These are phyloP conservation scores for Turnix velox DNA, from an alignment of 2,113 vertebrate genomes.

Conservation along the genomic window DNA sequence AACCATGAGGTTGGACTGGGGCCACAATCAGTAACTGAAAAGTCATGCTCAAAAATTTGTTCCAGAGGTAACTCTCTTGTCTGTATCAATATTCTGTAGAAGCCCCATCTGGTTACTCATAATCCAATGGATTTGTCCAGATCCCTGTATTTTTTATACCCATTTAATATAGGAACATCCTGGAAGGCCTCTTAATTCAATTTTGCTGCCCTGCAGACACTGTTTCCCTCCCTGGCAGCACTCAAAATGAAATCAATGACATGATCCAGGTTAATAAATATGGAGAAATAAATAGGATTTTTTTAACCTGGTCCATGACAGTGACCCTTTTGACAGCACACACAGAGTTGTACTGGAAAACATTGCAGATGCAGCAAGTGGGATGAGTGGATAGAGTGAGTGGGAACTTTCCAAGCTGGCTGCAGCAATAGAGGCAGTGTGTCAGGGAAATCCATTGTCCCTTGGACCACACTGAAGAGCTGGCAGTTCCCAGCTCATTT, in stretches of 20 bases:
- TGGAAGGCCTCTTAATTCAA: neutral
- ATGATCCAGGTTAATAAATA: neutral
- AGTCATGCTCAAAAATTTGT: neutral
- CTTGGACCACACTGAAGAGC: neutral
- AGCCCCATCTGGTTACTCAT: neutral
- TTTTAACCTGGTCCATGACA: neutral
- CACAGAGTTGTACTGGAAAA: neutral
- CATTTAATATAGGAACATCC: neutral
- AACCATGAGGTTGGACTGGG: neutral
- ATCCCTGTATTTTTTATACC: neutral
- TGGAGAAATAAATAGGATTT: neutral
- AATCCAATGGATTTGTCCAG: neutral
- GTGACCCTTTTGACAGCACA: neutral
- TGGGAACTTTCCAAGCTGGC: neutral
- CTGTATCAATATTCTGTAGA: neutral
- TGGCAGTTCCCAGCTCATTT: accelerated
- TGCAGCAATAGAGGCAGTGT: neutral
- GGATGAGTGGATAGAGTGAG: accelerated
- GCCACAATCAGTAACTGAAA: neutral
- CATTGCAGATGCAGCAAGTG: neutral
- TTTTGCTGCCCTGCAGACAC: neutral
- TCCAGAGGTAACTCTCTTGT: neutral
- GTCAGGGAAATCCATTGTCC: neutral
- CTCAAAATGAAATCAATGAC: neutral
- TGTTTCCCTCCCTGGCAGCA: neutral